Percentiles rank a stretch among this genome's conserved stretches.
phyloP scores from a whole-genome alignment of 2,797 vertebrate species.

The Cirrhinus mrigala region DNA sequence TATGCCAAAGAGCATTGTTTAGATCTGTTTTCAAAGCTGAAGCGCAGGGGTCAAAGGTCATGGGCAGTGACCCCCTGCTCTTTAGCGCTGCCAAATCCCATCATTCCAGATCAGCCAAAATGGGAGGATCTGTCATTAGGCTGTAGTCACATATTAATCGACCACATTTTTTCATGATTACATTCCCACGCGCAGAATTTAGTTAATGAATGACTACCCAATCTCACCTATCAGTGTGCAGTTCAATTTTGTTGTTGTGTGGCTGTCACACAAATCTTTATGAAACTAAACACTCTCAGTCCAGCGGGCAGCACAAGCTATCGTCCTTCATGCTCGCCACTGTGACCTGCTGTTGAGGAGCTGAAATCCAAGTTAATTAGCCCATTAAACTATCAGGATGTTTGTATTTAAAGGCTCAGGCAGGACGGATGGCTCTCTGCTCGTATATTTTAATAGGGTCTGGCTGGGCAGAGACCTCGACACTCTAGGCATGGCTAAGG shows the following conservation, averaged over 20 bases:
- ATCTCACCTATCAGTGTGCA: not conserved
- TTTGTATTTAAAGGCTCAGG: constrained; percentile 74
- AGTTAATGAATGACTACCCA: constrained; percentile 5
- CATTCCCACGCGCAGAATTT: constrained; percentile 34
- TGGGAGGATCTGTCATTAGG: constrained; percentile 41
- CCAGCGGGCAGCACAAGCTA: not conserved
- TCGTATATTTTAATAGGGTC: constrained; percentile 73
- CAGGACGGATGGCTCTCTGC: constrained; percentile 66
- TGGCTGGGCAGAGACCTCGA: constrained; percentile 54
- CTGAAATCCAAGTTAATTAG: constrained; percentile 49
- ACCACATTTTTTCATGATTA: constrained; percentile 20
- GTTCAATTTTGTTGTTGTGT: not conserved
- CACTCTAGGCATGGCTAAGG: not conserved
- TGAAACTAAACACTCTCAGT: not conserved
- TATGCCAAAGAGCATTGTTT: constrained; percentile 59
- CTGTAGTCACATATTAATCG: constrained; percentile 51
- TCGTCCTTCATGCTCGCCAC: not conserved
- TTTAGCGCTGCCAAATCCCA: constrained; percentile 76
- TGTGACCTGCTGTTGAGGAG: constrained; percentile 31
- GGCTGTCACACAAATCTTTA: constrained; percentile 7
- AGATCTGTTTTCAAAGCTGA: constrained; percentile 66
- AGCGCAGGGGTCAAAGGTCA: constrained; percentile 74
- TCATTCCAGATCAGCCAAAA: constrained; percentile 54
- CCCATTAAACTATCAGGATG: constrained; percentile 71
- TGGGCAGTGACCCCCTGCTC: constrained; percentile 72